These are phyloP conservation scores for Plectus sambesii DNA, from an alignment of 1,140 invertebrate species.

Conservation along the genomic window DNA sequence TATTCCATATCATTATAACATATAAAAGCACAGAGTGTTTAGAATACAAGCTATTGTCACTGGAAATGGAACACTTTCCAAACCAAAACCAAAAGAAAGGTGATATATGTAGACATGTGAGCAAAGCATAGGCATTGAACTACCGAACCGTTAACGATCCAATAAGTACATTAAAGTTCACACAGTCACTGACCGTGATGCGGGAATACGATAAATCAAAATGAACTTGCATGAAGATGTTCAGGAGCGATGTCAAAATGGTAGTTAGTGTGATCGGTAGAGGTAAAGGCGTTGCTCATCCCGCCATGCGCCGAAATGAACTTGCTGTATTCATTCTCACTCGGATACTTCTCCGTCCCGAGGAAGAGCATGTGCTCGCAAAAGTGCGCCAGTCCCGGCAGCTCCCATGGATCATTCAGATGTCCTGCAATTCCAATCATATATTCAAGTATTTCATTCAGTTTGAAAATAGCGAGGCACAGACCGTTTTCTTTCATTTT, in stretches of 20 bases:
- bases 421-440: constrained; percentile 53
- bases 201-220: constrained; percentile 16
- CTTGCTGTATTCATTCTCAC: constrained; percentile 77
- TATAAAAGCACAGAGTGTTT: too few species aligned
- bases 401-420: constrained; percentile 70
- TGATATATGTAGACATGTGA: too few species aligned
- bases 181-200: constrained; percentile 9
- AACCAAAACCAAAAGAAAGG: too few species aligned
- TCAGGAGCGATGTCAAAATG: constrained; percentile 85
- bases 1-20: too few species aligned
- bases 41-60: too few species aligned
- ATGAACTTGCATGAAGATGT: constrained; percentile 53
- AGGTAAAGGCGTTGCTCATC: constrained; percentile 73
- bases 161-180: too few species aligned
- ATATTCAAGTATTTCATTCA: too few species aligned
- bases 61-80: too few species aligned
- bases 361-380: constrained; percentile 96
- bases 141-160: too few species aligned
- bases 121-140: too few species aligned
- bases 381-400: constrained; percentile 86
- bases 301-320: constrained; percentile 81
- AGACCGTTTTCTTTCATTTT: too few species aligned
- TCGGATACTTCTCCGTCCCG: constrained; percentile 75
- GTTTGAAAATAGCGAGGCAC: too few species aligned
- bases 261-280: constrained; percentile 76